Conservation (phyloP, 2,113 vertebrate species). For the Amphiprion ocellaris region DNA sequence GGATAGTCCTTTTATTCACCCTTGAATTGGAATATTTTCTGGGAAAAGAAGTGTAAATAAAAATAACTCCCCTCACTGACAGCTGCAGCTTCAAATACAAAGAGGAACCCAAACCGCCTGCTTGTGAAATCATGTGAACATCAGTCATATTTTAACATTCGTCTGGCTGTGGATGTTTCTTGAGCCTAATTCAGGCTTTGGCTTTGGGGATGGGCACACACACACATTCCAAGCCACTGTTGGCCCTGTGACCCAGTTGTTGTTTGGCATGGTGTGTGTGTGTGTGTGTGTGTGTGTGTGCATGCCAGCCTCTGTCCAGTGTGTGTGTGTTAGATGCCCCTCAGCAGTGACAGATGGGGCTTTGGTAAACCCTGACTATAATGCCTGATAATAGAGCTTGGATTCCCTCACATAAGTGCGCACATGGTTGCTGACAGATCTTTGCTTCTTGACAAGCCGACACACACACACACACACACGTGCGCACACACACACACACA, state of each 20-base stretch:
- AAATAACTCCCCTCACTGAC: neutral
- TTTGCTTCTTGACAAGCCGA: constrained; percentile 23
- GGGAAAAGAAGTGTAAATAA: neutral
- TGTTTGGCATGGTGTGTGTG: constrained; percentile 37
- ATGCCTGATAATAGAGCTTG: constrained; percentile 69
- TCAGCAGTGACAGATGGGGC: constrained; percentile 75
- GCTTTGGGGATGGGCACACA: constrained; percentile 27
- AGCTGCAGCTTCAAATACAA: neutral
- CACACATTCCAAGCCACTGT: constrained; percentile 40
- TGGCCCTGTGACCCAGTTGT: constrained; percentile 74
- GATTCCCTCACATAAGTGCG: constrained; percentile 57
- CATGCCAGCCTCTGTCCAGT: neutral
- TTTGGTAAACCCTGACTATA: constrained; percentile 67
- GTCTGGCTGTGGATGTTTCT: constrained; percentile 17
- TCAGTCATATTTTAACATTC: constrained; percentile 21
- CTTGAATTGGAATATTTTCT: too few species aligned
- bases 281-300: constrained; percentile 31
- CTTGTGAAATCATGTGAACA: constrained; percentile 17
- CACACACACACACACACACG: constrained; percentile 9
- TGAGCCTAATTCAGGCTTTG: constrained; percentile 40
- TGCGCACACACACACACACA: neutral
- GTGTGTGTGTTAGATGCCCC: constrained; percentile 33
- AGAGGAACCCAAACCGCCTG: neutral
- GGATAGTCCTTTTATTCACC: too few species aligned
- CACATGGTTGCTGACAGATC: constrained; percentile 42